A percentile compares a stretch with the other conserved stretches of the same genome.
phyloP scores from a whole-genome alignment of 2,797 vertebrate species.

The Channallabes apus region DNA sequence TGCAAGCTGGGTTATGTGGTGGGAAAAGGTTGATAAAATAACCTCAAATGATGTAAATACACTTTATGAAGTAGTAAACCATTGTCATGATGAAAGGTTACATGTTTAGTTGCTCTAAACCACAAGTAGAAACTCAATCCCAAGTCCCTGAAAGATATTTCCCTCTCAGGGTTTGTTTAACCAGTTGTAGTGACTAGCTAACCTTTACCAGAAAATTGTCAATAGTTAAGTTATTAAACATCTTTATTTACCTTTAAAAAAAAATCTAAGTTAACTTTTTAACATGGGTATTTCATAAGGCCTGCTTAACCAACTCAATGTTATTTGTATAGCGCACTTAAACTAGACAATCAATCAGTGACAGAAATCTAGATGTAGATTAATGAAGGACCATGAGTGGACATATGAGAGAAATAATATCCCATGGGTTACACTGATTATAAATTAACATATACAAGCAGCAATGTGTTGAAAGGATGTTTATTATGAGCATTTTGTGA shows the following conservation, averaged over 20 bases:
- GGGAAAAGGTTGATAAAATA: neutral
- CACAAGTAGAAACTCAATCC: neutral
- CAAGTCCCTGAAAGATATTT: neutral
- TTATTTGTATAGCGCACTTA: neutral
- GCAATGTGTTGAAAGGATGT: neutral
- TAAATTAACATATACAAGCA: neutral
- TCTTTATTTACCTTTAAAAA: neutral
- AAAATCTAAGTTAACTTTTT: neutral
- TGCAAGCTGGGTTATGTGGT: neutral
- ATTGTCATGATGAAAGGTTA: neutral
- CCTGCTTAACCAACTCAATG: neutral
- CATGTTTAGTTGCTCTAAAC: neutral
- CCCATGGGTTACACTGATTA: neutral
- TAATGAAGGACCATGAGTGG: neutral
- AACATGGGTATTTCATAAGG: no score
- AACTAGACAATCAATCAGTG: neutral
- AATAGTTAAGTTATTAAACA: neutral
- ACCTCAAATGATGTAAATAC: neutral
- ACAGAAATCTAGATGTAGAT: neutral
- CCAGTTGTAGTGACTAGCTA: neutral
- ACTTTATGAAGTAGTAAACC: neutral
- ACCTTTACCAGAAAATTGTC: neutral
- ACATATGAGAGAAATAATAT: neutral
- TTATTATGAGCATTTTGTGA: neutral
- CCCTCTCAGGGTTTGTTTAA: neutral